A percentile compares a stretch with the other conserved stretches of the same genome.
Evolutionary conservation across 2,113 vertebrate species (phyloP).

Genomic region (Sarotherodon lohbergeri): DNA sequence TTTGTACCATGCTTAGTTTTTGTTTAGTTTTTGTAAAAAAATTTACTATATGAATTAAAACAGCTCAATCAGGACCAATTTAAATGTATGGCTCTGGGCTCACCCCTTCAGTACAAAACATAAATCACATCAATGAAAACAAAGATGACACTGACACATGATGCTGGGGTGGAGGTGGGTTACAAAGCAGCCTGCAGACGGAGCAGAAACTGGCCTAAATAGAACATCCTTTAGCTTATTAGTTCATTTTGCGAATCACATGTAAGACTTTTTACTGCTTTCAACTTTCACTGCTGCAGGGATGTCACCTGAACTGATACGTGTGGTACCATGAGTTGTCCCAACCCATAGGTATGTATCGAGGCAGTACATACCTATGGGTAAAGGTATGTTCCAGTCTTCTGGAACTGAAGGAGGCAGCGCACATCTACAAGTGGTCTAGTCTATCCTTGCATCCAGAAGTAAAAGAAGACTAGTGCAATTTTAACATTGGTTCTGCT

Average conservation of each 20-base stretch:
- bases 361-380: neutral
- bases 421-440: neutral
- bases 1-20: neutral
- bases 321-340: neutral
- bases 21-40: neutral
- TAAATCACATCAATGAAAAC: rapidly evolving
- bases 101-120: neutral
- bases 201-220: neutral
- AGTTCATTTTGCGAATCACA: neutral
- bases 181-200: neutral
- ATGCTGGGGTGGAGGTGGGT: neutral
- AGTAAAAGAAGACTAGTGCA: neutral
- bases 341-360: neutral
- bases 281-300: neutral
- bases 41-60: neutral
- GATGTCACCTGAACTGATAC: neutral
- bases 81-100: neutral
- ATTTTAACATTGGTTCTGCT: neutral
- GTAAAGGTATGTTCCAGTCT: neutral
- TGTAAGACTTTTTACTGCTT: neutral
- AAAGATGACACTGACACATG: neutral
- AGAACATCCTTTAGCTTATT: neutral
- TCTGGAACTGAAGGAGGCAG: neutral
- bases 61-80: neutral
- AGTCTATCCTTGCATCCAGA: neutral